A percentile compares a stretch with the other conserved stretches of the same genome.
Conservation (phyloP, 2,797 vertebrate species). For the Apogon hyalosoma region DNA sequence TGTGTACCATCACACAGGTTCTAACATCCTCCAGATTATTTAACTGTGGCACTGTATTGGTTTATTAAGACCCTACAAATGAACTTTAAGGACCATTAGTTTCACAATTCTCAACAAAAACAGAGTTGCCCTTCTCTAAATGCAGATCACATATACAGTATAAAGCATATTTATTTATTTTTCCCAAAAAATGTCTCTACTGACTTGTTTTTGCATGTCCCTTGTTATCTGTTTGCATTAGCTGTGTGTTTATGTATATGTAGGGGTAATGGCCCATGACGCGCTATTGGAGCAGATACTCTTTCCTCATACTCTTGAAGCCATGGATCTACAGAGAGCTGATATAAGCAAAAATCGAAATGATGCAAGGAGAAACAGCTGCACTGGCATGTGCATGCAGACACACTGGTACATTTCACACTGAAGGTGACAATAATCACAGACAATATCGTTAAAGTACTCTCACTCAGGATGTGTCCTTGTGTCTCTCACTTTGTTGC, state of each 20-base stretch:
- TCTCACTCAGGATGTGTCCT: background rate
- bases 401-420: background rate
- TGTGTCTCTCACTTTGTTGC: background rate
- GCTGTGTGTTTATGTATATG: background rate
- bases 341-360: background rate
- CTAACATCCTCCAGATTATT: too few relatives aligned
- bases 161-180: too few relatives aligned
- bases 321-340: constrained; percentile 7
- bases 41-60: too few relatives aligned
- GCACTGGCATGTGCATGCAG: background rate
- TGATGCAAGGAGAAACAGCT: background rate
- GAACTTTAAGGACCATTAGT: too few relatives aligned
- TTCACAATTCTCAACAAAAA: too few relatives aligned
- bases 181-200: background rate
- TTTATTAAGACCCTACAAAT: too few relatives aligned
- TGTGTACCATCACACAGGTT: too few relatives aligned
- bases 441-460: background rate
- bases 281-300: constrained; percentile 2
- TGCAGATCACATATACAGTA: too few relatives aligned
- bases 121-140: too few relatives aligned
- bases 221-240: too few relatives aligned
- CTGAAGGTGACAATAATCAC: background rate
- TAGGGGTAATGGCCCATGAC: background rate
- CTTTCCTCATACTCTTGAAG: background rate
- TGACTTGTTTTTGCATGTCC: background rate